Evolutionary conservation across 2,113 vertebrate genomes (phyloP).

Genomic region (Salvelinus fontinalis): DNA sequence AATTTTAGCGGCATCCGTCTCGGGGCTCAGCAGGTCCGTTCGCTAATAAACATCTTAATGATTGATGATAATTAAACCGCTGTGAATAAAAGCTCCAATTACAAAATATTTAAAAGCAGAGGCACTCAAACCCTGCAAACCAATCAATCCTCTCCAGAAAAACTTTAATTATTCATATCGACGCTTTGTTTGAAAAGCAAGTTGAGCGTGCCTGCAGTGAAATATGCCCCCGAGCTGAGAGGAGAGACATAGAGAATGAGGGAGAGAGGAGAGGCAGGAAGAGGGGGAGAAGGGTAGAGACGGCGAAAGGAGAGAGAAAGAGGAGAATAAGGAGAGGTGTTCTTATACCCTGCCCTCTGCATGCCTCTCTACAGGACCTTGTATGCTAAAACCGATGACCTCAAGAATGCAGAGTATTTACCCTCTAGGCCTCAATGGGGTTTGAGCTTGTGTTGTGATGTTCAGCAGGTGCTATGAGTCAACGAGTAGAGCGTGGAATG

Average conservation of each 20-base stretch:
- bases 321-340: conserved; percentile 40
- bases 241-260: conserved; percentile 26
- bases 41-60: conserved; percentile 72
- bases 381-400: conserved; percentile 4
- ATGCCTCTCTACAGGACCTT: background rate
- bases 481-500: conserved; percentile 18
- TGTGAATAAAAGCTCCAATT: conserved; percentile 1
- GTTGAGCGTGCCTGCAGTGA: conserved; percentile 15
- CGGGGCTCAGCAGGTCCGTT: conserved; percentile 40
- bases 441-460: conserved; percentile 15
- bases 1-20: conserved; percentile 66
- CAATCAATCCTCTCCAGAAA: conserved; percentile 45
- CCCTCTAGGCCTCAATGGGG: conserved; percentile 3
- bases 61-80: conserved; percentile 72
- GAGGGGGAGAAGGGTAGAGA: no score
- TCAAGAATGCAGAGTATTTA: conserved; percentile 19
- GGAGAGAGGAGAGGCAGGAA: background rate
- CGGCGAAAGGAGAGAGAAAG: no score
- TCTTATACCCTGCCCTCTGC: conserved; percentile 23
- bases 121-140: conserved; percentile 21
- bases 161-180: conserved; percentile 48
- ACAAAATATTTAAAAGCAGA: conserved; percentile 67
- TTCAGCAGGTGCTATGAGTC: conserved; percentile 43
- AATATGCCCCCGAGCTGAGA: conserved; percentile 43
- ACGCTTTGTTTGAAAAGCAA: conserved; percentile 51